These are phyloP conservation scores for Platysternon megacephalum DNA, from an alignment of 2,113 vertebrate genomes.

Conservation along the genomic window DNA sequence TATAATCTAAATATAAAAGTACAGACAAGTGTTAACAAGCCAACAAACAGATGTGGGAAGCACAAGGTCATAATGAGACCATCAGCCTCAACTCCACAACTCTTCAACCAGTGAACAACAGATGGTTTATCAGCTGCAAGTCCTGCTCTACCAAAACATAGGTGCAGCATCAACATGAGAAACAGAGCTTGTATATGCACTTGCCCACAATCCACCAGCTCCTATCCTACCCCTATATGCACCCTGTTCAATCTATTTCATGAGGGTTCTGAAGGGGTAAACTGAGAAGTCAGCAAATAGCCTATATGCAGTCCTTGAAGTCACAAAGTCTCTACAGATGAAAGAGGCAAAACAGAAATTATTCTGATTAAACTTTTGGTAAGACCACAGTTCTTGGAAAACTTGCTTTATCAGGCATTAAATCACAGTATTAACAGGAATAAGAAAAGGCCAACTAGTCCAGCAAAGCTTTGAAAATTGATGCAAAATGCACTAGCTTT, in stretches of 20 bases:
- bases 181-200: neutral
- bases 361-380: neutral
- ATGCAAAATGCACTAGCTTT: constrained; percentile 3
- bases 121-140: neutral
- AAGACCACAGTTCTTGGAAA: neutral
- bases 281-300: neutral
- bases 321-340: neutral
- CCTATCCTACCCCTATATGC: neutral
- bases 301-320: neutral
- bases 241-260: neutral
- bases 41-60: neutral
- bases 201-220: neutral
- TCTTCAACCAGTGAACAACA: neutral
- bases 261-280: neutral
- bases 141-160: neutral
- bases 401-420: neutral
- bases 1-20: neutral
- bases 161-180: neutral
- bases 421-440: neutral
- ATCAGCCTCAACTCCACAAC: neutral
- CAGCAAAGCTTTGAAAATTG: constrained; percentile 21
- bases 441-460: constrained; percentile 16
- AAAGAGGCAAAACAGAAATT: neutral
- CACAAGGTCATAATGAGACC: neutral
- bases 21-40: neutral